Conservation (phyloP, 2,888 invertebrate genomes). For the Entomobrya proxima region DNA sequence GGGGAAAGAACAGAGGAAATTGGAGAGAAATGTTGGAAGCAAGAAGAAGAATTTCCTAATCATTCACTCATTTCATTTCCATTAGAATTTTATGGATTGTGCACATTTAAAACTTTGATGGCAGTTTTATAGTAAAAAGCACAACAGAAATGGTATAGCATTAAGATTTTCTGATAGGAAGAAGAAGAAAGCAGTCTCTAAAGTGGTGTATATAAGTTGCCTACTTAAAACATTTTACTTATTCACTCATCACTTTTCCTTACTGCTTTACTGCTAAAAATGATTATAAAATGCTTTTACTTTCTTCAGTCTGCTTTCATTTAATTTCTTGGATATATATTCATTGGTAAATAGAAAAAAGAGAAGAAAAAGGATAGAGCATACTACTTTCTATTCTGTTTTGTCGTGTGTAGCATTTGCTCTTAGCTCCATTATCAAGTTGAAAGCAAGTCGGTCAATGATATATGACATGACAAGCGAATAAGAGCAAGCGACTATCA, state of each 20-base stretch:
- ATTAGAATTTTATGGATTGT: slow-evolving; percentile 46
- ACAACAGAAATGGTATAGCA: neutral
- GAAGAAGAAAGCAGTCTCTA: neutral
- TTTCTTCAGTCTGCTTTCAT: neutral
- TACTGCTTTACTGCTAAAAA: too few relatives aligned
- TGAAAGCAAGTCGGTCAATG: slow-evolving; percentile 60
- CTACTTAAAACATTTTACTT: neutral
- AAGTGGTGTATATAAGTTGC: neutral
- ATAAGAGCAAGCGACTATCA: slow-evolving; percentile 29
- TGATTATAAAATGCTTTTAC: neutral
- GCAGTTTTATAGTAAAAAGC: neutral
- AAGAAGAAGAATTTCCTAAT: slow-evolving; percentile 42
- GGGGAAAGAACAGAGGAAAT: neutral
- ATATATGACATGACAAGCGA: slow-evolving; percentile 60
- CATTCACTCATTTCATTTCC: slow-evolving; percentile 47
- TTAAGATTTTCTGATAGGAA: neutral
- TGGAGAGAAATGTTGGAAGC: neutral
- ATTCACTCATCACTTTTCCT: neutral
- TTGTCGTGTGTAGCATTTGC: neutral
- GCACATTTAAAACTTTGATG: slow-evolving; percentile 32
- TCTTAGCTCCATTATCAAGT: slow-evolving; percentile 55
- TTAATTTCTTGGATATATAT: too few relatives aligned
- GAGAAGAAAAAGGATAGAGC: slow-evolving; percentile 6
- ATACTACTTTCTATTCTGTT: neutral
- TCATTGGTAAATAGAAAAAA: neutral